These are phyloP conservation scores for Drosophila picticornis DNA, from an alignment of 2,888 invertebrate species.

Conservation along the genomic window DNA sequence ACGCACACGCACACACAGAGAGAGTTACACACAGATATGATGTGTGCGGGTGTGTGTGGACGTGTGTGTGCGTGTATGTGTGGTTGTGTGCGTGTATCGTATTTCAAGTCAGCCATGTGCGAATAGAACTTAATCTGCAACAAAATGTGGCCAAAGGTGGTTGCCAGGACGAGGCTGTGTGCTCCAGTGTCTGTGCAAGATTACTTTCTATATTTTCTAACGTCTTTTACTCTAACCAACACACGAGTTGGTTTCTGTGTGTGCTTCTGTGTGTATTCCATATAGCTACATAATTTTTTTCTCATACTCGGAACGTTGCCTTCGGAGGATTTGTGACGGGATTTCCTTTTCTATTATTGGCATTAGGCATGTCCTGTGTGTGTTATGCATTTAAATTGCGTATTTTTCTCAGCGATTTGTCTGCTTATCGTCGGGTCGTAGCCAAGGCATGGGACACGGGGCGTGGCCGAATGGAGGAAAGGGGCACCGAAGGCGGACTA, in stretches of 20 bases:
- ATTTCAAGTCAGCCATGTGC: slow-evolving; percentile 85
- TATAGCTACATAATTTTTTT: slow-evolving; percentile 74
- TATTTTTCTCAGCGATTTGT: slow-evolving; percentile 85
- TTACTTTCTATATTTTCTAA: slow-evolving; percentile 82
- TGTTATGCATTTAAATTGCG: slow-evolving; percentile 86
- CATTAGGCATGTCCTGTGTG: slow-evolving; percentile 86
- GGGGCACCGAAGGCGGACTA: slow-evolving; percentile 37
- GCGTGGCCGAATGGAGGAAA: slow-evolving; percentile 6
- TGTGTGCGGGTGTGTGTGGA: slow-evolving; percentile 22
- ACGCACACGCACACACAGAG: slow-evolving; percentile 24
- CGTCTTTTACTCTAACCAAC: slow-evolving; percentile 57
- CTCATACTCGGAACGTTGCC: slow-evolving; percentile 63
- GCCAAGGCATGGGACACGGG: slow-evolving; percentile 17
- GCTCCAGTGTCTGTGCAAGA: slow-evolving; percentile 61
- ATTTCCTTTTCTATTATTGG: slow-evolving; percentile 86
- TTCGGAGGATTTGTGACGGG: slow-evolving; percentile 85
- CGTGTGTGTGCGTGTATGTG: slow-evolving; percentile 31
- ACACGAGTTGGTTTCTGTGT: slow-evolving; percentile 27
- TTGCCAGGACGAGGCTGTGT: slow-evolving; percentile 56
- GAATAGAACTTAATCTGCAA: slow-evolving; percentile 85
- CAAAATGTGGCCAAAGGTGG: slow-evolving; percentile 84
- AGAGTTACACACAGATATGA: slow-evolving; percentile 26
- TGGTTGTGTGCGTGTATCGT: slow-evolving; percentile 71
- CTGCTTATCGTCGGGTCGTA: slow-evolving; percentile 81
- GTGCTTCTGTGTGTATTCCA: slow-evolving; percentile 21